Conservation (phyloP, 2,797 vertebrate species). For the Basileuterus tristriatus region DNA sequence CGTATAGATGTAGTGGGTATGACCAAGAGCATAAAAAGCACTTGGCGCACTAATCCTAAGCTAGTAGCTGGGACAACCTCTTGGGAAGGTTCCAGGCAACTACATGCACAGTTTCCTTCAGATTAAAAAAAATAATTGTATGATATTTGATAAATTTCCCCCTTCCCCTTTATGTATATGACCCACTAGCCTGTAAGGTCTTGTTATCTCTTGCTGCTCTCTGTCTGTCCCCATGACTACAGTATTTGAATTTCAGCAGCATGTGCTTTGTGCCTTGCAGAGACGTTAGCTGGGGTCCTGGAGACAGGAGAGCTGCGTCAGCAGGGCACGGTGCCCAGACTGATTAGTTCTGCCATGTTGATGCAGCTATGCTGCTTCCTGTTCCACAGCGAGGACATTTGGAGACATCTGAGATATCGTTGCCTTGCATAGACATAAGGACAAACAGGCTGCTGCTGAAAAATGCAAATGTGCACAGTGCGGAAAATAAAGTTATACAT, state of each 20-base stretch:
- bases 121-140: neutral
- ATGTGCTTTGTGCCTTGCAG: conserved; percentile 26
- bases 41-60: neutral
- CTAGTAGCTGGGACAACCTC: neutral
- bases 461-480: conserved; percentile 9
- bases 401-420: conserved; percentile 16
- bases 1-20: neutral
- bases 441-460: conserved; percentile 44
- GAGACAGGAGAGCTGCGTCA: conserved; percentile 50
- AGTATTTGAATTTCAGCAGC: conserved; percentile 40
- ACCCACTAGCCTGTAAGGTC: neutral
- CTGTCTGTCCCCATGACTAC: conserved; percentile 54
- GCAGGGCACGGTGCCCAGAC: conserved; percentile 45
- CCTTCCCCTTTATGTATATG: neutral
- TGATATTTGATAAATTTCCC: neutral
- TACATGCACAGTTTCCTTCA: neutral
- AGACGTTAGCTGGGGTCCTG: conserved; percentile 39
- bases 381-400: neutral
- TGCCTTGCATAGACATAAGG: conserved; percentile 12
- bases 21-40: neutral
- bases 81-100: neutral
- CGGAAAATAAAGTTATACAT: neutral
- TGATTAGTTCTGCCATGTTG: conserved; percentile 64
- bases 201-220: conserved; percentile 11
- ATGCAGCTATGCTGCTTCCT: conserved; percentile 36